A percentile compares a stretch with the other conserved stretches of the same genome.
Conservation (phyloP, 2,113 vertebrate species). For the Synchiropus splendidus region DNA sequence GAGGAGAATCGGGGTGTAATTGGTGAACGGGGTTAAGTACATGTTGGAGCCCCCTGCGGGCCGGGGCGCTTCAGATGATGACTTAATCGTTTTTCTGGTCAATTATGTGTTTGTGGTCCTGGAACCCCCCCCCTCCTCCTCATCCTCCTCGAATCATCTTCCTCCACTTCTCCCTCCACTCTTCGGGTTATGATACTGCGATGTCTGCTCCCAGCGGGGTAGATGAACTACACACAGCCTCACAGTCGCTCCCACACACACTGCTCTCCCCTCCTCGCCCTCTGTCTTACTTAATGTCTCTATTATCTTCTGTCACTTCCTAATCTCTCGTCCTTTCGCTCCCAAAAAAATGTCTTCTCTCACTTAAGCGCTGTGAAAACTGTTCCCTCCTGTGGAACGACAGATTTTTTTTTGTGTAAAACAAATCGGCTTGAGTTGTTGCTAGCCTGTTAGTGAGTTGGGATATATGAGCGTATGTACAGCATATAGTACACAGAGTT, state of each 20-base stretch:
- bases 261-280: conserved; percentile 43
- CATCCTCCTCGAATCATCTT: background rate
- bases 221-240: conserved; percentile 44
- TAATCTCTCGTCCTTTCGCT: conserved; percentile 16
- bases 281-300: conserved; percentile 58
- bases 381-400: too few relatives aligned
- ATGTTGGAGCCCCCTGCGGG: conserved; percentile 93
- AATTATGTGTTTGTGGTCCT: conserved; percentile 96
- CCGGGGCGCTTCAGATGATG: conserved; percentile 93
- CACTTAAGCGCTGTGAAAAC: background rate
- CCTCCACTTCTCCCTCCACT: conserved; percentile 26
- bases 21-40: conserved; percentile 99
- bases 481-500: too few relatives aligned
- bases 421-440: too few relatives aligned
- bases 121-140: conserved; percentile 20
- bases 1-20: conserved; percentile 82
- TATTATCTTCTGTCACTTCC: conserved; percentile 41
- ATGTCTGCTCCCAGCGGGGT: conserved; percentile 49
- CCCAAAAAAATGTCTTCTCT: conserved; percentile 16
- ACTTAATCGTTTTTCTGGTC: conserved; percentile 99
- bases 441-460: too few relatives aligned
- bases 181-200: conserved; percentile 56
- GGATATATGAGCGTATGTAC: too few relatives aligned
- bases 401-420: conserved; percentile 1
- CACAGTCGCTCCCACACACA: conserved; percentile 48